Percentiles rank a stretch among this genome's conserved stretches.
These are phyloP conservation scores for Pseudococcus jackbeardsleyi DNA, from an alignment of 2,888 invertebrate genomes.

Conservation along the genomic window DNA sequence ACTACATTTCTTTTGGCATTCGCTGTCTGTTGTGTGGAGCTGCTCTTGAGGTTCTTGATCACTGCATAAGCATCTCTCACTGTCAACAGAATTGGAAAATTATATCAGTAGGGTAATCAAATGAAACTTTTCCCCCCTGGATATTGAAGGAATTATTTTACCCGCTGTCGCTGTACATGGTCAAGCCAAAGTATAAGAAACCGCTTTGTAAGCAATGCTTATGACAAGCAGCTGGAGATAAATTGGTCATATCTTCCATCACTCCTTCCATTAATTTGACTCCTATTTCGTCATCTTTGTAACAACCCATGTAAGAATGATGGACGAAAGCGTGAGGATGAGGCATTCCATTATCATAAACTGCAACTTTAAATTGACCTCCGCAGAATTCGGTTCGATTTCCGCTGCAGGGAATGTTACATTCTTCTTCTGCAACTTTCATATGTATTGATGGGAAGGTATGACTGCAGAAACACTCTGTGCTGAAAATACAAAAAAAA, in stretches of 20 bases:
- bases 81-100: background rate
- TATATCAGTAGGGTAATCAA: background rate
- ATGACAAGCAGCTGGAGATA: background rate
- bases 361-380: background rate
- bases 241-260: background rate
- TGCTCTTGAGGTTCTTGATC: constrained; percentile 60
- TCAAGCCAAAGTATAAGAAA: background rate
- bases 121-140: too few relatives aligned
- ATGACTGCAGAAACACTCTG: constrained; percentile 66
- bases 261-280: background rate
- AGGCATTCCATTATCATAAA: constrained; percentile 15
- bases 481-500: background rate
- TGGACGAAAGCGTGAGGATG: background rate
- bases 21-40: constrained; percentile 65
- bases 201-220: background rate
- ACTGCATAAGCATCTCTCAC: constrained; percentile 66
- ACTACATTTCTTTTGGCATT: constrained; percentile 67
- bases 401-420: background rate
- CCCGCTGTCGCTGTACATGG: background rate
- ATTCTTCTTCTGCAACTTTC: background rate
- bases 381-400: background rate
- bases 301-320: background rate
- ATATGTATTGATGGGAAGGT: background rate
- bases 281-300: background rate
- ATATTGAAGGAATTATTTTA: background rate